Conservation (phyloP, 2,797 vertebrate genomes). For the Gymnothorax reevesii region DNA sequence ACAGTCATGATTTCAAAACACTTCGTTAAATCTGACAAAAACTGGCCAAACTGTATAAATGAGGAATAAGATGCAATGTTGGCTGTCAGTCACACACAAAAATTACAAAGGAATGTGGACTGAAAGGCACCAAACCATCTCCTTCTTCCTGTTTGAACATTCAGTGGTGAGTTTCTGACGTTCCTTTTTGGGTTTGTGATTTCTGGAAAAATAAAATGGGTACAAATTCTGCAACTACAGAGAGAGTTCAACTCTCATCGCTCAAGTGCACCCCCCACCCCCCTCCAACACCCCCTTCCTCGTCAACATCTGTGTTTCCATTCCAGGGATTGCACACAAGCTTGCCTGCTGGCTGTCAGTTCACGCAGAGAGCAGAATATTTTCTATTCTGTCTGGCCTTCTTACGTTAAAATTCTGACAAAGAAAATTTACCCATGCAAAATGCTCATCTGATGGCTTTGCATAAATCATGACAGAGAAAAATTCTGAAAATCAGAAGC, state of each 20-base stretch:
- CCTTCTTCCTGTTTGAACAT: not conserved
- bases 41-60: not conserved
- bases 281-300: conserved; percentile 23
- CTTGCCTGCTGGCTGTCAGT: conserved; percentile 31
- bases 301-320: conserved; percentile 41
- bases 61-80: not conserved
- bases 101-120: not conserved
- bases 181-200: conserved; percentile 12
- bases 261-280: not conserved
- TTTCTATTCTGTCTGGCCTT: conserved; percentile 36
- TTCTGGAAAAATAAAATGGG: not conserved
- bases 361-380: conserved; percentile 17
- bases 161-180: not conserved
- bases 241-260: not conserved
- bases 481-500: not conserved
- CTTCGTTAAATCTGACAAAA: not conserved
- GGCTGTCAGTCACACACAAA: not conserved
- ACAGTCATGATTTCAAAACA: not conserved
- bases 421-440: conserved; percentile 7
- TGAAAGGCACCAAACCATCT: not conserved
- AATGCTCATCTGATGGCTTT: not conserved
- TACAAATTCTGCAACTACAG: not conserved
- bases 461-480: not conserved
- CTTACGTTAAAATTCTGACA: conserved; percentile 29
- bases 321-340: conserved; percentile 28